Base-by-base conservation (phyloP, 2,888 invertebrate genomes). In the Micoletzkya japonica region DNA sequence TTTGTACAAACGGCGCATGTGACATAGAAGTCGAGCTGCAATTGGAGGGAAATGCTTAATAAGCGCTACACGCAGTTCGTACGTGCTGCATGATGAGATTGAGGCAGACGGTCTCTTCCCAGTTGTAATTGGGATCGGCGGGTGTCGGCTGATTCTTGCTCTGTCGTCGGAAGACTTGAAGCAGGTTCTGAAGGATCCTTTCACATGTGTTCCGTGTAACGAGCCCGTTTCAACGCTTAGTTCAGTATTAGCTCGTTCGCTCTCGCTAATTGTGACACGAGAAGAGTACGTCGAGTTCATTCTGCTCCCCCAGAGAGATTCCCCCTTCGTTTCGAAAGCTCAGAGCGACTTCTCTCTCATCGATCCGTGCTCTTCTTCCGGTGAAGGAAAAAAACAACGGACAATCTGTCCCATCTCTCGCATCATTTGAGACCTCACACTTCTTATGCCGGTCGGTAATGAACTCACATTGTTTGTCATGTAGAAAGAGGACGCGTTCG, bases 61-160 rank as follows among this genome's bases (percentile, higher is more conserved):
- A 1, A 37, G n/a, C 3, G 30, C n/a, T n/a, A n/a, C n/a, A n/a
- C n/a, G n/a, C n/a, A 54, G 24, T 54, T 3, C 32, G 20, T 56
- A 89, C 88, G 89, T 97, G 96, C 88, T 98, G 97, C 86, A 98
- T 92, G 83, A 97, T 89, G 50, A 97, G 90, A 89, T 97, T 97
- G 79, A 97, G 90, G 88, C 96, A 97, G 76, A 97, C 95, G 71
- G 96, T 97, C 89, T 98, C 97, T 88, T 97, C 96, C 97, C 97
- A 98, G 88, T 97, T 95, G 83, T 96, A 92, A 86, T 93, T 93
- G 56, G 93, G 92, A 89, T 97, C 95, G 73, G 94, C 94, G 84
- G 95, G 92, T 3, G 78, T 72, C 66, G 97, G 97, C 85, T 96
- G 89, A 87, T 95, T 95, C 86, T 94, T 92, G 85, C 95, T 95